These are phyloP conservation scores for Hycleus cichorii DNA, from an alignment of 1,140 invertebrate genomes.

Conservation along the genomic window DNA sequence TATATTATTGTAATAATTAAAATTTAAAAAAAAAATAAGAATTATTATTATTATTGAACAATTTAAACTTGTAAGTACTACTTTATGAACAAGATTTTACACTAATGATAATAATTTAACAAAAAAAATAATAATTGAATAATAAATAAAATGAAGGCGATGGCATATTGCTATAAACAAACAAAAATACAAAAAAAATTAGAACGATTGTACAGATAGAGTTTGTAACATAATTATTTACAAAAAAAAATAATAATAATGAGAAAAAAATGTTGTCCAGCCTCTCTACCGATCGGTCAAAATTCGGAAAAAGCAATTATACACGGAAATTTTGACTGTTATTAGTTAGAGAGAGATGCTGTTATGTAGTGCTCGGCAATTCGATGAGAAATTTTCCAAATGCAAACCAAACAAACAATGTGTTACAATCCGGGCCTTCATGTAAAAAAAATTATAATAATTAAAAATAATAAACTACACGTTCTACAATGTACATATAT, in stretches of 20 bases:
- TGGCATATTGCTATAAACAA: constrained; percentile 25
- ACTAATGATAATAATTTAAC: constrained; percentile 37
- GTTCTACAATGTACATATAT: constrained; percentile 61
- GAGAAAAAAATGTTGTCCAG: constrained; percentile 31
- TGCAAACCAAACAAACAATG: too few relatives aligned
- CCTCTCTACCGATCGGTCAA: constrained; percentile 41
- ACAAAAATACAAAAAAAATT: constrained; percentile 14
- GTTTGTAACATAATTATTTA: constrained; percentile 41
- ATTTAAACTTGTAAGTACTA: constrained; percentile 41
- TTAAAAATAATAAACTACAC: constrained; percentile 45
- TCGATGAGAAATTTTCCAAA: too few relatives aligned
- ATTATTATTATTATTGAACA: constrained; percentile 25
- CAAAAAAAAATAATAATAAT: neutral
- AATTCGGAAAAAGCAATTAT: constrained; percentile 38
- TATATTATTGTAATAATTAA: constrained; percentile 37
- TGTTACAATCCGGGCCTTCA: constrained; percentile 31
- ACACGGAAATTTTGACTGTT: neutral
- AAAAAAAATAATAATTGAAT: too few relatives aligned
- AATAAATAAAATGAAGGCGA: constrained; percentile 29
- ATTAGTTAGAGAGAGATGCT: constrained; percentile 3
- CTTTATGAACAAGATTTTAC: constrained; percentile 43
- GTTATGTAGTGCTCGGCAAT: constrained; percentile 22
- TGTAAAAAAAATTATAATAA: constrained; percentile 40
- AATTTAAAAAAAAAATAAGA: constrained; percentile 21
- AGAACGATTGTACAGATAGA: constrained; percentile 45